Evolutionary conservation across 2,888 invertebrate species (phyloP).

Genomic region (Drosophila recens): DNA sequence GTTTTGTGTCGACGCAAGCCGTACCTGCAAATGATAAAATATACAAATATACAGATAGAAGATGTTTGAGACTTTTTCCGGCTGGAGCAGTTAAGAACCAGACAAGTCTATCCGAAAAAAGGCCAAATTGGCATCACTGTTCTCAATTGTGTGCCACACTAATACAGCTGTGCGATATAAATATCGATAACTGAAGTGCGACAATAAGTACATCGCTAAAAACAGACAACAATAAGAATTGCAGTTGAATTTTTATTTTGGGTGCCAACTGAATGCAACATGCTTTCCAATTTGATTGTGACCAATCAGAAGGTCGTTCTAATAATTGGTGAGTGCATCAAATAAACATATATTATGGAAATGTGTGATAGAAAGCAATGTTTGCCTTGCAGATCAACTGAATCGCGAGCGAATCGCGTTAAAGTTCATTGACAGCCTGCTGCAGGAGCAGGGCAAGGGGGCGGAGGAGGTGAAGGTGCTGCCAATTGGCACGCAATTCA

Average conservation of each 20-base stretch:
- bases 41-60: no score
- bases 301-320: conserved; percentile 82
- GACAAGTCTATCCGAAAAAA: no score
- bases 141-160: no score
- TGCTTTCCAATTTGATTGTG: conserved; percentile 83
- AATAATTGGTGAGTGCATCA: conserved; percentile 78
- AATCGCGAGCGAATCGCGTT: conserved; percentile 82
- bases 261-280: conserved; percentile 63
- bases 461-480: conserved; percentile 67
- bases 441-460: conserved; percentile 81
- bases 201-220: conserved; percentile 35
- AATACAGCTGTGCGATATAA: background rate
- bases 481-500: conserved; percentile 59
- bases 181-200: conserved; percentile 9
- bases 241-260: conserved; percentile 42
- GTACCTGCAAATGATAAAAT: no score
- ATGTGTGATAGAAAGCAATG: background rate
- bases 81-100: no score
- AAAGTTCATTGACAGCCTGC: conserved; percentile 75
- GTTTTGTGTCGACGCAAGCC: no score
- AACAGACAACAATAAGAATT: conserved; percentile 48
- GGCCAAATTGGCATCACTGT: no score
- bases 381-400: conserved; percentile 73
- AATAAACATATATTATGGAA: background rate
- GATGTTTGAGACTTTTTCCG: no score